Percentiles rank a stretch among this genome's conserved stretches.
phyloP scores from a whole-genome alignment of 2,797 vertebrate genomes.

The Acanthiza pusilla region DNA sequence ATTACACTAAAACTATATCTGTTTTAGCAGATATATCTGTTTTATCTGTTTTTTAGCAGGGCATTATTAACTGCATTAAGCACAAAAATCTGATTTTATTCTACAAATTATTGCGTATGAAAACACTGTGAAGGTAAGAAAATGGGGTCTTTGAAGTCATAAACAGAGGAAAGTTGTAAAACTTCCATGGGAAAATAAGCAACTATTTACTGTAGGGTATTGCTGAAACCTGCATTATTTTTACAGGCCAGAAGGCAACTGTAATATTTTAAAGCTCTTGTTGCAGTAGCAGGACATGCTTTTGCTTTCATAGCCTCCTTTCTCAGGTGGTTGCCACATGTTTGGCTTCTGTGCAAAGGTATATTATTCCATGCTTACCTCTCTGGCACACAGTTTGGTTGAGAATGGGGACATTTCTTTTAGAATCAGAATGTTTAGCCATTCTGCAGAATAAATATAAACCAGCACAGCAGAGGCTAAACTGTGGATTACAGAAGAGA shows the following conservation, averaged over 20 bases:
- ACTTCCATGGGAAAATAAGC: slow-evolving; percentile 57
- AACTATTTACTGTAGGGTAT: slow-evolving; percentile 57
- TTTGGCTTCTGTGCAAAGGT: slow-evolving; percentile 64
- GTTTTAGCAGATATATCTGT: not conserved
- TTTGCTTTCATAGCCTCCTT: slow-evolving; percentile 50
- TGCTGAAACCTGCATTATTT: slow-evolving; percentile 56
- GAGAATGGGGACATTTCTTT: slow-evolving; percentile 37
- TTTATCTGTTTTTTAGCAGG: not conserved
- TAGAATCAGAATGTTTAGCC: not conserved
- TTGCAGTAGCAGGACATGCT: slow-evolving; percentile 57
- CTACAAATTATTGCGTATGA: slow-evolving; percentile 39
- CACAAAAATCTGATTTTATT: slow-evolving; percentile 42
- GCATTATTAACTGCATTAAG: not conserved
- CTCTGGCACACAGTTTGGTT: slow-evolving; percentile 21
- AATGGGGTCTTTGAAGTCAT: slow-evolving; percentile 55
- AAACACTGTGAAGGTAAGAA: slow-evolving; percentile 2
- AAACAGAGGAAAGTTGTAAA: slow-evolving; percentile 62
- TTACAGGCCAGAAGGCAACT: slow-evolving; percentile 68
- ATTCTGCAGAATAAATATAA: slow-evolving; percentile 40
- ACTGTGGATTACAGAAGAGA: not conserved
- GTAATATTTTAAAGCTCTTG: slow-evolving; percentile 65
- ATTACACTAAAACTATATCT: not conserved
- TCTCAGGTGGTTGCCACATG: slow-evolving; percentile 76
- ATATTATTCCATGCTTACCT: slow-evolving; percentile 60
- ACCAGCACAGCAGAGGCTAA: not conserved